phyloP scores from a whole-genome alignment of 2,797 vertebrate genomes.

The Urocyon cinereoargenteus region DNA sequence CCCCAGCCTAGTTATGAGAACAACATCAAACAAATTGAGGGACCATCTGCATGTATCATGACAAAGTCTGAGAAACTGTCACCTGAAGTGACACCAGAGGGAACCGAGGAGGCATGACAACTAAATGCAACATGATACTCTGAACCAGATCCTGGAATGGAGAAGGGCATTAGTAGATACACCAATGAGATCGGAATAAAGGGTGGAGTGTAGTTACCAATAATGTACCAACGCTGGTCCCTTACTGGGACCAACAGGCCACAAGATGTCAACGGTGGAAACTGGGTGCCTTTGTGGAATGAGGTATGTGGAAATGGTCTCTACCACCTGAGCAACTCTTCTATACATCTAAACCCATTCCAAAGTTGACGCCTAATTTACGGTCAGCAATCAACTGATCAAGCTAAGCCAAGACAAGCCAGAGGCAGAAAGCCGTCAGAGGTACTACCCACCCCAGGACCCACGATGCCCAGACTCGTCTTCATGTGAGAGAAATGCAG shows the following conservation, averaged over 20 bases:
- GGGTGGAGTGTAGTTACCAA: background rate
- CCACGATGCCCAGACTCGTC: background rate
- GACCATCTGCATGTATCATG: background rate
- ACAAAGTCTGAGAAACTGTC: background rate
- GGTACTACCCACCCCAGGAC: background rate
- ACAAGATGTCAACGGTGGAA: fast-evolving
- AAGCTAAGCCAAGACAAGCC: background rate
- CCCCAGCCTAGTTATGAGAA: background rate
- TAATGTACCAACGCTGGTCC: fast-evolving
- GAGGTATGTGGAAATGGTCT: background rate
- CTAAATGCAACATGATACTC: background rate
- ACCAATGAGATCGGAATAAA: background rate
- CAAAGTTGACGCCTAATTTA: background rate
- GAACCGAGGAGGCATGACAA: background rate
- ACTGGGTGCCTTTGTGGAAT: background rate
- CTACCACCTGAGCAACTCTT: background rate
- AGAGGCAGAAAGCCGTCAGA: background rate
- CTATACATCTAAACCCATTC: too few species aligned
- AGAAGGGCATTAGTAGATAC: background rate
- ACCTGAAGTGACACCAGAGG: background rate
- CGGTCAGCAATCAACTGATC: background rate
- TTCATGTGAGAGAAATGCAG: background rate
- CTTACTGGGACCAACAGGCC: background rate
- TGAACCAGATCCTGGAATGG: background rate
- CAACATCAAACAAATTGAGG: background rate